These are phyloP conservation scores for Tineola bisselliella DNA, from an alignment of 2,888 invertebrate genomes.

Conservation along the genomic window DNA sequence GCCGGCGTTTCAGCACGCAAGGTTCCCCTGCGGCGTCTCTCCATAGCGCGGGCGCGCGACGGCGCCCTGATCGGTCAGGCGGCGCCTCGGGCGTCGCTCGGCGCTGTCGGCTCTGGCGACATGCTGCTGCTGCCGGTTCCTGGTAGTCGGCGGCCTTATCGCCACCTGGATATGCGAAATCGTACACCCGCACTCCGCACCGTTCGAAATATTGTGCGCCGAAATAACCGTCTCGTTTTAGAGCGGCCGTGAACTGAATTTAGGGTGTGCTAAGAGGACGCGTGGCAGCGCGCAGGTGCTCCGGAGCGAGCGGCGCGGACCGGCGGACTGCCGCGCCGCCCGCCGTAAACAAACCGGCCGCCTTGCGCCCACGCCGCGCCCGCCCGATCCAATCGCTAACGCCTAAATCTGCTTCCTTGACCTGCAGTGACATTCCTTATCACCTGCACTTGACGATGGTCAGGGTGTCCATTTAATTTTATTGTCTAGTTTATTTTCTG, in stretches of 20 bases:
- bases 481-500: neutral
- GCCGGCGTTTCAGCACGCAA: slow-evolving; percentile 50
- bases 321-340: slow-evolving; percentile 21
- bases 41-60: slow-evolving; percentile 41
- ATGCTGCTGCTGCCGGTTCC: slow-evolving; percentile 24
- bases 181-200: slow-evolving; percentile 47
- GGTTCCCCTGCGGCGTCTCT: slow-evolving; percentile 42
- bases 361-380: slow-evolving; percentile 12
- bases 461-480: slow-evolving; percentile 21
- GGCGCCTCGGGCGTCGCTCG: slow-evolving; percentile 19
- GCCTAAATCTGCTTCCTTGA: slow-evolving; percentile 28
- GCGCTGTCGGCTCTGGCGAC: slow-evolving; percentile 20
- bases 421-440: slow-evolving; percentile 25
- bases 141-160: slow-evolving; percentile 35
- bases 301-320: slow-evolving; percentile 31
- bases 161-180: slow-evolving; percentile 56
- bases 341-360: slow-evolving; percentile 20
- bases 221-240: slow-evolving; percentile 61
- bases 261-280: slow-evolving; percentile 34
- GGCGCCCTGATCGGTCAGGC: slow-evolving; percentile 24
- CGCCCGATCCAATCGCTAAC: slow-evolving; percentile 1
- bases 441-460: slow-evolving; percentile 35
- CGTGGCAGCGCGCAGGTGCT: slow-evolving; percentile 22
- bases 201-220: slow-evolving; percentile 54
- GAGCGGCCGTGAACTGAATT: slow-evolving; percentile 65